phyloP scores from a whole-genome alignment of 2,888 invertebrate species.

The Ormyrus labotus region DNA sequence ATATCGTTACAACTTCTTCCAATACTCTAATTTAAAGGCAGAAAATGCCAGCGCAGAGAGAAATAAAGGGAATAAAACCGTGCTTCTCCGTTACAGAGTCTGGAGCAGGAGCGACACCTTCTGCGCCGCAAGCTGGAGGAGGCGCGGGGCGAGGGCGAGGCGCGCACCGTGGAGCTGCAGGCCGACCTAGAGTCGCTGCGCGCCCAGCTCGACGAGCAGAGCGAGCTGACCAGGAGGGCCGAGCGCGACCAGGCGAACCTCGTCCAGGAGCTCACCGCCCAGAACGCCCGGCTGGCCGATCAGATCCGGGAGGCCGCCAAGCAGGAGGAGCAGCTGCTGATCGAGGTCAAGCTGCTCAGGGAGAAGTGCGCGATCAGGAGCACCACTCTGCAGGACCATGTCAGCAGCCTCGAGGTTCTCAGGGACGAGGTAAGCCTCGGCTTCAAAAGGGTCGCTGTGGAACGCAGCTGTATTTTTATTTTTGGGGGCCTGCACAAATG shows the following conservation, averaged over 20 bases:
- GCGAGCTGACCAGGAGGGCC: slow-evolving; percentile 76
- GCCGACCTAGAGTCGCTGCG: slow-evolving; percentile 90
- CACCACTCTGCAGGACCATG: slow-evolving; percentile 90
- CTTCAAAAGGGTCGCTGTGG: too few species aligned
- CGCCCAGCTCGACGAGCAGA: slow-evolving; percentile 82
- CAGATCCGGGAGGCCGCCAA: slow-evolving; percentile 91
- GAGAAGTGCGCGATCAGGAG: slow-evolving; percentile 90
- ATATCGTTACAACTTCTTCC: too few species aligned
- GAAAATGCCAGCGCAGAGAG: too few species aligned
- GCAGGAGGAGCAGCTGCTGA: slow-evolving; percentile 86
- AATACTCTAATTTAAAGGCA: too few species aligned
- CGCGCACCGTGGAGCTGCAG: slow-evolving; percentile 90
- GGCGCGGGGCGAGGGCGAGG: slow-evolving; percentile 92
- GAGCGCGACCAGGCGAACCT: slow-evolving; percentile 89
- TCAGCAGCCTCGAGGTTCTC: slow-evolving; percentile 90
- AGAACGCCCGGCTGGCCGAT: slow-evolving; percentile 90
- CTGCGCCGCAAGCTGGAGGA: slow-evolving; percentile 90
- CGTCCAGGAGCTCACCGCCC: slow-evolving; percentile 90
- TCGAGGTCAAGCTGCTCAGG: slow-evolving; percentile 88
- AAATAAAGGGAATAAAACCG: background rate
- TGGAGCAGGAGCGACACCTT: slow-evolving; percentile 95
- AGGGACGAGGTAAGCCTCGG: slow-evolving; percentile 83
- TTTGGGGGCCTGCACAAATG: background rate
- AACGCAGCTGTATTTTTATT: background rate
- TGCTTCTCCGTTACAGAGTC: slow-evolving; percentile 80